phyloP scores from a whole-genome alignment of 2,113 vertebrate species.

The Nothoprocta perdicaria region DNA sequence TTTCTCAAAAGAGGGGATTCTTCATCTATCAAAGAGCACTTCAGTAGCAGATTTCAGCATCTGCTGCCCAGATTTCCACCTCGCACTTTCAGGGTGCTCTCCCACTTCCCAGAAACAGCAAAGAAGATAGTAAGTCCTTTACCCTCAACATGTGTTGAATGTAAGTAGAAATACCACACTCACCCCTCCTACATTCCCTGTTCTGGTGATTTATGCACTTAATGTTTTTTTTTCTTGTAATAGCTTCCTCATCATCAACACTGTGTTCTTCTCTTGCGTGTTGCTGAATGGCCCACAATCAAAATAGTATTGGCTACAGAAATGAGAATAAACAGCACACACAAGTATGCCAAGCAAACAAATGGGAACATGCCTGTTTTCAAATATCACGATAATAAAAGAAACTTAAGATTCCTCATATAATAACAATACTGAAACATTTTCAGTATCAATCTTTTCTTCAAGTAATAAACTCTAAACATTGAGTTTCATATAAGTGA shows the following conservation, averaged over 20 bases:
- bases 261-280: background rate
- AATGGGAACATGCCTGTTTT: background rate
- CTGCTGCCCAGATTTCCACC: background rate
- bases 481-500: background rate
- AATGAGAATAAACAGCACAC: background rate
- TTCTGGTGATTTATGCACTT: background rate
- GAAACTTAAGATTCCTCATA: background rate
- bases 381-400: background rate
- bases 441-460: background rate
- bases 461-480: background rate
- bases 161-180: background rate
- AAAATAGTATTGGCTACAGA: background rate
- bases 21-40: background rate
- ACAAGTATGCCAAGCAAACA: background rate
- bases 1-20: background rate
- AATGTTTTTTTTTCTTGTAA: background rate
- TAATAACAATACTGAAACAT: background rate
- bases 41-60: background rate
- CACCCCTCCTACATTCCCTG: background rate
- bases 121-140: background rate
- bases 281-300: background rate
- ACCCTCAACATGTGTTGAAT: background rate
- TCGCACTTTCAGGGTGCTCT: accelerated
- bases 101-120: background rate
- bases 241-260: accelerated